A percentile compares a stretch with the other conserved stretches of the same genome.
These are phyloP conservation scores for Apamea monoglypha DNA, from an alignment of 2,888 invertebrate species.

Conservation along the genomic window DNA sequence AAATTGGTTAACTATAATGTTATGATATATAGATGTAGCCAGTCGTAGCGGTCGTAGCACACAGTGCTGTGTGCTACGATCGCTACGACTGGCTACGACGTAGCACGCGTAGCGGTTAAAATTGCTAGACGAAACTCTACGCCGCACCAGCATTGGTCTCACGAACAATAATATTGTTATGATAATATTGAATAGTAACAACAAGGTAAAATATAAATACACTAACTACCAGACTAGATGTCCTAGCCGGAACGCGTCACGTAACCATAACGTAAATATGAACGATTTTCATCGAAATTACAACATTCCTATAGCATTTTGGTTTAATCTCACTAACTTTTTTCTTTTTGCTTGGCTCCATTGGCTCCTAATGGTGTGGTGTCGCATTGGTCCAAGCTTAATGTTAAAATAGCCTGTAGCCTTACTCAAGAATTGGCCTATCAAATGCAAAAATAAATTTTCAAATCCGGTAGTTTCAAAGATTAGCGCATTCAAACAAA, in stretches of 20 bases:
- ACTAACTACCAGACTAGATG: not conserved
- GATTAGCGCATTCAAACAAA: not conserved
- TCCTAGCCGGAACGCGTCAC: not conserved
- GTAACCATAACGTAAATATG: not conserved
- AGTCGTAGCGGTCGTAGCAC: too few relatives aligned
- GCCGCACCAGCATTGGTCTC: not conserved
- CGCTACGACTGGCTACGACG: slow-evolving; percentile 20
- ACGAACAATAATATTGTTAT: not conserved
- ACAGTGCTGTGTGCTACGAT: not conserved
- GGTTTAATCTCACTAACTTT: not conserved
- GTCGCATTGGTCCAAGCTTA: too few relatives aligned
- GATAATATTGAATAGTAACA: not conserved
- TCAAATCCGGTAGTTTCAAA: not conserved
- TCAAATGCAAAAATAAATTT: too few relatives aligned
- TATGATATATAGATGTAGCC: too few relatives aligned
- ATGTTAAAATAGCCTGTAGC: too few relatives aligned
- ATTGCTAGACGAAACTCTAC: not conserved
- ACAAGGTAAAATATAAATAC: not conserved
- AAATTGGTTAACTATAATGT: not conserved
- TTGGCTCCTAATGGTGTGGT: too few relatives aligned
- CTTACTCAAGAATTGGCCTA: too few relatives aligned
- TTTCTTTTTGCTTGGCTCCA: too few relatives aligned
- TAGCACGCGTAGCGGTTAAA: slow-evolving; percentile 2
- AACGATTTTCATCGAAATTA: not conserved
- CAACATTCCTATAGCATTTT: not conserved